phyloP scores from a whole-genome alignment of 2,797 vertebrate genomes.

The Protonibea diacanthus region DNA sequence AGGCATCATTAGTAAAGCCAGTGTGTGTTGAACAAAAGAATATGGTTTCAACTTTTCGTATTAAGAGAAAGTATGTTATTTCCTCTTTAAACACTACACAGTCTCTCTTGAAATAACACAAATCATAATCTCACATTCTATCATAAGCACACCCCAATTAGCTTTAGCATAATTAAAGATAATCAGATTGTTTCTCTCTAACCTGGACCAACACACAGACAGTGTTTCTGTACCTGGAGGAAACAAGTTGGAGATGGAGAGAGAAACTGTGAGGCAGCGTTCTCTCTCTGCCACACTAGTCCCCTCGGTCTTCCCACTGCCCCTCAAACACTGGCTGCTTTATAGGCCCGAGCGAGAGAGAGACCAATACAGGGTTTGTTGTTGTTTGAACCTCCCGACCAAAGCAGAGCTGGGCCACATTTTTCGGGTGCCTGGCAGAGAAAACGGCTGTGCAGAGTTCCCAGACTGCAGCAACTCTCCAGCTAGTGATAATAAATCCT shows the following conservation, averaged over 20 bases:
- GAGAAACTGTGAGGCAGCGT: constrained; percentile 3
- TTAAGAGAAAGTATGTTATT: not conserved
- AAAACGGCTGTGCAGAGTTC: constrained; percentile 55
- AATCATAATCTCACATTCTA: not conserved
- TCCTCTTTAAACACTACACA: not conserved
- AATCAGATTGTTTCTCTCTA: not conserved
- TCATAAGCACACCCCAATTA: not conserved
- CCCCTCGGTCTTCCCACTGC: constrained; percentile 44
- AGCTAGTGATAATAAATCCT: constrained; percentile 78
- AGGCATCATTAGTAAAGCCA: too few species aligned
- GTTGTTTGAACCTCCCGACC: constrained; percentile 64
- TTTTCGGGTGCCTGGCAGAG: constrained; percentile 62
- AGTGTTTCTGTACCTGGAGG: constrained; percentile 25
- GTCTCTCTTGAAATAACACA: not conserved
- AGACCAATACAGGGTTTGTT: constrained; percentile 50
- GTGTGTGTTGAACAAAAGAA: too few species aligned
- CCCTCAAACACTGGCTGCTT: constrained; percentile 63
- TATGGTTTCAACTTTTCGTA: too few species aligned
- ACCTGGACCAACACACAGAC: not conserved
- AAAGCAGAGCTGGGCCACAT: constrained; percentile 60
- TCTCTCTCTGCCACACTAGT: constrained; percentile 21
- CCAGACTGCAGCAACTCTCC: constrained; percentile 70
- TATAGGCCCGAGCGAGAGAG: constrained; percentile 39
- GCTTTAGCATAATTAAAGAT: not conserved
- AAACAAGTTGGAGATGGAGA: not conserved